phyloP scores from a whole-genome alignment of 2,113 vertebrate species.

The Anoplopoma fimbria region DNA sequence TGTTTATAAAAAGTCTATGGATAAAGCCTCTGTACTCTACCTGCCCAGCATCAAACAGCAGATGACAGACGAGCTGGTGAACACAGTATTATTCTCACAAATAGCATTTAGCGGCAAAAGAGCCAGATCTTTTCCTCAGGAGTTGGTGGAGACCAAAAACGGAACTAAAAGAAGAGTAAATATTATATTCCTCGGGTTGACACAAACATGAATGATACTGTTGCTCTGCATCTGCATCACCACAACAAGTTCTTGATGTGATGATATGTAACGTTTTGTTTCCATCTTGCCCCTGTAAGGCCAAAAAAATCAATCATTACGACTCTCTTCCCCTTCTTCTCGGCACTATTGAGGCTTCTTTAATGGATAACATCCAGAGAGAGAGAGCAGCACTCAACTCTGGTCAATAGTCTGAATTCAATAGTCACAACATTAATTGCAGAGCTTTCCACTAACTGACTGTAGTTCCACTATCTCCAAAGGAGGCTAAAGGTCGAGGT shows the following conservation, averaged over 20 bases:
- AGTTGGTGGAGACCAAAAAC: background rate
- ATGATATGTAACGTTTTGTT: too few relatives aligned
- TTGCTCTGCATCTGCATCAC: too few relatives aligned
- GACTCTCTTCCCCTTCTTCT: slow-evolving; percentile 8
- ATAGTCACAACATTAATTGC: slow-evolving; percentile 33
- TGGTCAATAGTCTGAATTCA: slow-evolving; percentile 39
- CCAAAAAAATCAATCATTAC: background rate
- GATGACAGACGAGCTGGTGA: too few relatives aligned
- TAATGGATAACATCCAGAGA: slow-evolving; percentile 24
- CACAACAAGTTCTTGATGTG: too few relatives aligned
- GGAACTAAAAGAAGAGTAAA: background rate
- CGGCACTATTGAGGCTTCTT: background rate
- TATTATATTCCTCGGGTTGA: background rate
- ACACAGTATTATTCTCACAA: too few relatives aligned
- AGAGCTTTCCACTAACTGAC: background rate
- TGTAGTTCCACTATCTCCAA: background rate
- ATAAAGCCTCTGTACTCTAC: too few relatives aligned
- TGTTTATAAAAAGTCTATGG: too few relatives aligned
- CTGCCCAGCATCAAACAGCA: too few relatives aligned
- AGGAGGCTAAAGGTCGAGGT: slow-evolving; percentile 6
- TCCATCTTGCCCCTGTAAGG: too few relatives aligned
- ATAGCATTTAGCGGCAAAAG: background rate
- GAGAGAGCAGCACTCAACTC: slow-evolving; percentile 39
- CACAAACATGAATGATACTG: background rate
- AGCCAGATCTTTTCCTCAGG: too few relatives aligned